phyloP scores from a whole-genome alignment of 2,888 invertebrate genomes.

The Tenthredo scrophulariae region DNA sequence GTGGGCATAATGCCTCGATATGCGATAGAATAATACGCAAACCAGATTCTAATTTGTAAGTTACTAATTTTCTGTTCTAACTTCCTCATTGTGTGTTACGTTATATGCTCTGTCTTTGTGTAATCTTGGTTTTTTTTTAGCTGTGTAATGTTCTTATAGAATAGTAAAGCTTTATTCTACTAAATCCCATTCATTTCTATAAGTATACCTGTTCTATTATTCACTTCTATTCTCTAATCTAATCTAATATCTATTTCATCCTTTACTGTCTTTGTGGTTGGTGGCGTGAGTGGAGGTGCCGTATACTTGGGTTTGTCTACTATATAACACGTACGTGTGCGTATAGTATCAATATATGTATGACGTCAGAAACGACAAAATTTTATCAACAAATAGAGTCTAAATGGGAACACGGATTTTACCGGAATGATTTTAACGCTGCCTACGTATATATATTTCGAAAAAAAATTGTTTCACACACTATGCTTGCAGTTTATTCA shows the following conservation, averaged over 20 bases:
- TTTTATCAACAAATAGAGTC: background rate
- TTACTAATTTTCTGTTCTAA: background rate
- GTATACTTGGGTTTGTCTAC: background rate
- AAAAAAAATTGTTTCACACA: background rate
- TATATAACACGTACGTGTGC: background rate
- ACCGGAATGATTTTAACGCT: background rate
- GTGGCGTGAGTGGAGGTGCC: background rate
- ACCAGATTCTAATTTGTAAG: background rate
- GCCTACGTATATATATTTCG: background rate
- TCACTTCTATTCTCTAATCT: background rate
- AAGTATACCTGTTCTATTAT: too few relatives aligned
- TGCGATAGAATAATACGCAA: background rate
- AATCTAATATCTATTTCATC: background rate
- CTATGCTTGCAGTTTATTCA: background rate
- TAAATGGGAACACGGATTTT: background rate
- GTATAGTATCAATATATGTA: background rate
- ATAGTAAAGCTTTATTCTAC: background rate
- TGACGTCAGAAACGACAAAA: background rate
- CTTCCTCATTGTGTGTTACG: background rate
- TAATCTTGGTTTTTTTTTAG: background rate
- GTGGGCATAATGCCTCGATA: background rate
- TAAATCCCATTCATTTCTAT: background rate
- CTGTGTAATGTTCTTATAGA: background rate
- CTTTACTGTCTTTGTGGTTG: background rate
- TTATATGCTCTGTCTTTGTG: conserved; percentile 16